phyloP scores from a whole-genome alignment of 2,113 vertebrate genomes.

The Rhipidura dahli region DNA sequence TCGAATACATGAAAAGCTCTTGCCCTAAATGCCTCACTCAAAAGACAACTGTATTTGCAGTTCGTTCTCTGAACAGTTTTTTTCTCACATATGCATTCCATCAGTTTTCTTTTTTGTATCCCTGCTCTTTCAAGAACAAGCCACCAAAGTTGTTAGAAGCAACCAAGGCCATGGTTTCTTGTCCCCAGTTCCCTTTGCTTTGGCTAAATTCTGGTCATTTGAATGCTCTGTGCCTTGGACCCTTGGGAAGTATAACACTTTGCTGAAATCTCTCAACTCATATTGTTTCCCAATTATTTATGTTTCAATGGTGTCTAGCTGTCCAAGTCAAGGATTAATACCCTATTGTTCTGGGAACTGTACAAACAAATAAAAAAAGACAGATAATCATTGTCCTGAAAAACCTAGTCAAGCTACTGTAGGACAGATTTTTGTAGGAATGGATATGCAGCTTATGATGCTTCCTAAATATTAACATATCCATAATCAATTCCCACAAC shows the following conservation, averaged over 20 bases:
- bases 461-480: neutral
- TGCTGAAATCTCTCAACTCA: conserved; percentile 36
- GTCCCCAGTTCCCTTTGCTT: conserved; percentile 48
- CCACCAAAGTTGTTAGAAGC: conserved; percentile 49
- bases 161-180: conserved; percentile 9
- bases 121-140: conserved; percentile 26
- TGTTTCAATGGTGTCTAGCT: conserved; percentile 55
- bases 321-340: conserved; percentile 53
- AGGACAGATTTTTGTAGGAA: neutral
- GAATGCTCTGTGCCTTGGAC: conserved; percentile 5
- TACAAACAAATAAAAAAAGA: conserved; percentile 22
- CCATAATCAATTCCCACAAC: neutral
- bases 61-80: neutral
- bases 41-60: neutral
- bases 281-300: conserved; percentile 59
- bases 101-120: conserved; percentile 21
- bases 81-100: conserved; percentile 25
- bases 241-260: conserved; percentile 43
- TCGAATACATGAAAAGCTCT: neutral
- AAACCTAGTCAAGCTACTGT: conserved; percentile 38
- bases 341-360: conserved; percentile 37
- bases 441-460: neutral
- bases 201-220: conserved; percentile 19
- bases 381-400: conserved; percentile 1
- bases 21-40: neutral